phyloP scores from a whole-genome alignment of 2,888 invertebrate genomes.

The Acanthosepion lycidas region DNA sequence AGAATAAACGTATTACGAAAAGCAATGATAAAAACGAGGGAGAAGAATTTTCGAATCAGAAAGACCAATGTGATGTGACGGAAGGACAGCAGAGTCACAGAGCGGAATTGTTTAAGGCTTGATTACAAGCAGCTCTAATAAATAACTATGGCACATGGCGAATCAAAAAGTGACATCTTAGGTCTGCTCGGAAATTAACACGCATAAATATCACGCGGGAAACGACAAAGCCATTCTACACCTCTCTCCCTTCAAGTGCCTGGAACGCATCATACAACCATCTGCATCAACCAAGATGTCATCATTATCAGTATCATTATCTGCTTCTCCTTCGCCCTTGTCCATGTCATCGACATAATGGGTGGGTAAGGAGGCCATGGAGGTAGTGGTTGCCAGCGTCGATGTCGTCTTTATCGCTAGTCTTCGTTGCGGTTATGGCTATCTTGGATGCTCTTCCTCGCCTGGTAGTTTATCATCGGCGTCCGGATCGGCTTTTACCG shows the following conservation, averaged over 20 bases:
- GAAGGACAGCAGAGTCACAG: neutral
- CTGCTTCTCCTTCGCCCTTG: neutral
- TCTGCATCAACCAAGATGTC: neutral
- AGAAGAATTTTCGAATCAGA: neutral
- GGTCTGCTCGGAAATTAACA: neutral
- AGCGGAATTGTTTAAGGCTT: neutral
- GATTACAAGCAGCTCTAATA: neutral
- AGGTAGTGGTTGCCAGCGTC: neutral
- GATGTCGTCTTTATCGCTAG: neutral
- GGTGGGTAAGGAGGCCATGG: neutral
- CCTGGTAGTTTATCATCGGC: neutral
- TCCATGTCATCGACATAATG: neutral
- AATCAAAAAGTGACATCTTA: constrained; percentile 1
- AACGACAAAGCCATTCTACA: neutral
- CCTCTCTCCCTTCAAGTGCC: neutral
- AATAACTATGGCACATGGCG: neutral
- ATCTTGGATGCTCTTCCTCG: neutral
- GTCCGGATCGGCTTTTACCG: constrained; percentile 33
- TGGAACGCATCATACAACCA: neutral
- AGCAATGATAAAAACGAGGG: neutral
- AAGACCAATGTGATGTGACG: neutral
- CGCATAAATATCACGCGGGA: neutral
- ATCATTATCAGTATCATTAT: constrained; percentile 33
- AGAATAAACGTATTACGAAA: neutral
- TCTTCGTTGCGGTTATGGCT: neutral